Base-by-base conservation (phyloP, 2,797 vertebrate species). In the Orientallactaga sibirica region DNA sequence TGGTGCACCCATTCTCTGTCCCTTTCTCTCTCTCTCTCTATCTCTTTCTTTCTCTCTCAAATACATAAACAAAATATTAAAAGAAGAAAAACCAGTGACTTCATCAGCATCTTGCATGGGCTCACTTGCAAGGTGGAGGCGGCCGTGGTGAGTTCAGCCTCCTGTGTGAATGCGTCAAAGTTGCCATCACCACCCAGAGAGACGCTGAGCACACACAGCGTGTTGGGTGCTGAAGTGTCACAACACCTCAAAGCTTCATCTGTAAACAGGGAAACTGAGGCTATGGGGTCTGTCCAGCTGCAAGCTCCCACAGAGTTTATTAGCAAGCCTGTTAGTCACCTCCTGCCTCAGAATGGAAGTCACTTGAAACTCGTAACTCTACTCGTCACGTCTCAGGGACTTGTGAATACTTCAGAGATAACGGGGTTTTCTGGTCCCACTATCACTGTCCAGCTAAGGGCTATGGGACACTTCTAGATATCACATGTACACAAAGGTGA, bases 111-210 rank as follows among this genome's bases (percentile, higher is more conserved):
- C 0, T 1, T 0, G 18, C 22, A 16, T 15, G 7, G 19, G 24
- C 62, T 43, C 48, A 19, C 27, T 22, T 24, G 19, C 5, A 16
- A 20, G 43, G 5, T 9, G 1, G 2, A 1, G 16, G 1, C 7
- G 18, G 3, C 27, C 0, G 0, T 6, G 20, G 2, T 1, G 66
- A 4, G 12, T 0, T 55, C 6, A 25, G 5, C 27, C 6, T 0
- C 1, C 12, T 4, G 6, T 25, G 22, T 8, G 6, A 0, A 0
- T 0, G 8, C 4, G n/a, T 11, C 76, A 20, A 5, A 1, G 5
- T 78, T 25, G 61, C 37, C 33, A 18, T 16, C 55, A 58, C 12
- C 55, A 58, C 55, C 55, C 16, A 1, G 12, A 58, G 55, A 16
- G 55, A 58, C 16, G 55, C 55, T 2, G 55, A 58, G 55, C 15